These are phyloP conservation scores for Carlito syrichta DNA, from an alignment of 2,113 vertebrate genomes.

Conservation along the genomic window DNA sequence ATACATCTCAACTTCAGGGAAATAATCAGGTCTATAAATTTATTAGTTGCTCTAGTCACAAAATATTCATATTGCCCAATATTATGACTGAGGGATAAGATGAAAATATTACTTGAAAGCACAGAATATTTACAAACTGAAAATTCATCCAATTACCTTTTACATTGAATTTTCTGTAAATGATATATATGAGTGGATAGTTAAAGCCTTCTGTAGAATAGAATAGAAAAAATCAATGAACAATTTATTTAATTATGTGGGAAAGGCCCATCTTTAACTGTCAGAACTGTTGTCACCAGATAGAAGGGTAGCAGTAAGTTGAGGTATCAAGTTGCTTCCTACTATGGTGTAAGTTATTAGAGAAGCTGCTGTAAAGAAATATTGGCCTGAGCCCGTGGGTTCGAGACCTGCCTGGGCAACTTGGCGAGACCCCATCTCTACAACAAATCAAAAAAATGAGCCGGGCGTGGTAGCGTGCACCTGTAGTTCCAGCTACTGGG, in stretches of 20 bases:
- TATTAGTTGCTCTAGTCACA: background rate
- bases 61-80: background rate
- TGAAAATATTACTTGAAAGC: conserved; percentile 1
- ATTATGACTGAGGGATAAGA: background rate
- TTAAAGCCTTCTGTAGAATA: background rate
- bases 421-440: no score
- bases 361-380: conserved; percentile 53
- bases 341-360: background rate
- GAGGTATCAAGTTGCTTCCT: background rate
- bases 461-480: no score
- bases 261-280: conserved; percentile 4
- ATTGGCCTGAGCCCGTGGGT: no score
- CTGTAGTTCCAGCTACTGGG: no score
- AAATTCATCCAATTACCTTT: conserved; percentile 21
- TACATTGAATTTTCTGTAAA: background rate
- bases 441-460: no score
- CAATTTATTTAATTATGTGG: conserved; percentile 30
- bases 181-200: background rate
- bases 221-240: conserved; percentile 59
- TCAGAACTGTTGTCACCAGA: conserved; percentile 1
- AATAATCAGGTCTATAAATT: background rate
- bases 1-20: background rate
- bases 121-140: conserved; percentile 33
- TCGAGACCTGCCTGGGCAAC: no score
- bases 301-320: background rate